Evolutionary conservation across 1,140 invertebrate genomes (phyloP).

Genomic region (Parasteatoda tepidariorum): DNA sequence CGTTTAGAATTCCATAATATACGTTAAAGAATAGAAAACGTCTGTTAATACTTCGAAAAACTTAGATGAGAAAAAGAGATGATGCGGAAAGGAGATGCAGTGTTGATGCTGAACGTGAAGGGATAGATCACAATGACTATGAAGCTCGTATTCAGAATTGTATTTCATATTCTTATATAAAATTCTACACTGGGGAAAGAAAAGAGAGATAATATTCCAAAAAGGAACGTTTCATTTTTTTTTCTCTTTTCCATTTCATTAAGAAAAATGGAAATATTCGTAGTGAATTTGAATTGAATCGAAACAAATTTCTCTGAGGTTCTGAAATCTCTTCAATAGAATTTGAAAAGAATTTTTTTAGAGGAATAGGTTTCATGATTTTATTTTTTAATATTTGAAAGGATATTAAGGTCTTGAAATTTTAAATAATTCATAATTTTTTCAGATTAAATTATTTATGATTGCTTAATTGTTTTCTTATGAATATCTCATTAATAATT

Average conservation of each 20-base stretch:
- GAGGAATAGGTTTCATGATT: no score
- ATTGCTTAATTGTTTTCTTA: no score
- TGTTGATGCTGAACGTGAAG: background rate
- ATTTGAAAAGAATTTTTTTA: no score
- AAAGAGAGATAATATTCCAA: no score
- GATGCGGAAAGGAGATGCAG: background rate
- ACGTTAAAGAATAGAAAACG: slow-evolving; percentile 1
- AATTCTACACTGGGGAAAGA: background rate
- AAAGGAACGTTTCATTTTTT: no score
- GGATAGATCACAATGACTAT: background rate
- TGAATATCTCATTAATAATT: no score
- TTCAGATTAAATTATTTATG: no score
- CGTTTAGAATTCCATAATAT: slow-evolving; percentile 23
- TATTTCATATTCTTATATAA: background rate
- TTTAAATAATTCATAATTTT: no score
- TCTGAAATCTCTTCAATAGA: background rate
- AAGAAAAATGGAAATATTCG: background rate
- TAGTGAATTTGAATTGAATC: background rate
- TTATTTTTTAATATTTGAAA: no score
- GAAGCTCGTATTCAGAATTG: background rate
- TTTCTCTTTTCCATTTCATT: background rate
- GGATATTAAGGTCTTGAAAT: no score
- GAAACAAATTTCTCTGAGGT: background rate
- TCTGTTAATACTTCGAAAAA: background rate
- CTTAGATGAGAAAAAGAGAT: background rate